Base-by-base conservation (phyloP, 2,888 invertebrate species). In the Empis stercorea region DNA sequence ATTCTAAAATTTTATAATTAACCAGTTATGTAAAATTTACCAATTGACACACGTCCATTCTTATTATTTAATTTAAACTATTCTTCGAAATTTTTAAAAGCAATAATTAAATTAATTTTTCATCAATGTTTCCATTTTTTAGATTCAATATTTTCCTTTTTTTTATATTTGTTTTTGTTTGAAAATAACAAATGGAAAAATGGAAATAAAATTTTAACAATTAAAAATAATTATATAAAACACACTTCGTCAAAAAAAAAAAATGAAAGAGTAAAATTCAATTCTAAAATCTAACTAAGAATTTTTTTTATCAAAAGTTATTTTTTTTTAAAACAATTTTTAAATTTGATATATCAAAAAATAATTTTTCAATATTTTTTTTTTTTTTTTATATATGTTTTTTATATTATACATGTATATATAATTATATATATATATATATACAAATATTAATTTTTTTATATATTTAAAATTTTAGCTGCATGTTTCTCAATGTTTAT, bases 401-500 rank as follows among this genome's bases (percentile, higher is more conserved):
- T n/a, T n/a, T n/a, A n/a, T n/a, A n/a, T n/a, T n/a, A n/a, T n/a
- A n/a, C n/a, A n/a, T n/a, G n/a, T n/a, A n/a, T n/a, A n/a, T n/a
- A n/a, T n/a, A n/a, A n/a, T n/a, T n/a, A n/a, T 34, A 34, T 5
- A 34, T 34, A n/a, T 7, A 27, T 27, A 7, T 27, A 6, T 27
- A 27, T 40, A 23, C 51, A 47, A 43, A 27, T 27, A 27, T 27
- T 27, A 27, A 27, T 27, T 27, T 20, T 27, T 27, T 7, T 9
- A 27, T 27, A 27, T 27, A 27, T 7, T 27, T 27, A 27, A 27
- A 11, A 14, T 52, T 52, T 50, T 52, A 49, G 50, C 51, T 68
- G 67, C 67, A 68, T 68, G 67, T 68, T 68, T 68, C 66, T 66
- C 67, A 66, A 65, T 65, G 66, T 67, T 64, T 62, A 59, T 61